phyloP scores from a whole-genome alignment of 1,140 invertebrate genomes.

The Tachypleus tridentatus region DNA sequence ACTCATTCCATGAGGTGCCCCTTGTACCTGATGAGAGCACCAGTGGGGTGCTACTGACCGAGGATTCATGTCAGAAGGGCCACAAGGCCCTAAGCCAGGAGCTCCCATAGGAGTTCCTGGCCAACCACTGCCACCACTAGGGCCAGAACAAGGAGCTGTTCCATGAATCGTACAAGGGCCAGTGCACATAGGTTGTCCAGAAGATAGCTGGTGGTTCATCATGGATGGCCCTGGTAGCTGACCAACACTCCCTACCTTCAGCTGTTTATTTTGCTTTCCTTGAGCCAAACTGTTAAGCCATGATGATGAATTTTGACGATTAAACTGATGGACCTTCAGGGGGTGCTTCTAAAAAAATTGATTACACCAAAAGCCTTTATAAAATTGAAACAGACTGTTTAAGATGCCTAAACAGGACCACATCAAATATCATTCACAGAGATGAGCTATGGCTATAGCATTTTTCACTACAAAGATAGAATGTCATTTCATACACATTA shows the following conservation, averaged over 20 bases:
- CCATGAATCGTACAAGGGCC: conserved; percentile 18
- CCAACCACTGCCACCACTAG: conserved; percentile 17
- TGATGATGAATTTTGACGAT: conserved; percentile 63
- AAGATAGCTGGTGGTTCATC: conserved; percentile 12
- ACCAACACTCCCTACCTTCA: conserved; percentile 28
- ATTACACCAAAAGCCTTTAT: no score
- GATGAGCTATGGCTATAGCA: no score
- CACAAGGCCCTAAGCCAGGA: conserved; percentile 16
- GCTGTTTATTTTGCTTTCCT: conserved; percentile 49
- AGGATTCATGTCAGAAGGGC: conserved; percentile 2
- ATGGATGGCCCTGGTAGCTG: conserved; percentile 20
- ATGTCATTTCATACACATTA: no score
- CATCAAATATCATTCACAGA: no score
- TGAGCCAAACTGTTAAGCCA: conserved; percentile 65
- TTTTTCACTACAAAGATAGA: no score
- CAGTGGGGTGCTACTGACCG: no score
- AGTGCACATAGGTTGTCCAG: conserved; percentile 8
- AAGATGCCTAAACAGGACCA: no score
- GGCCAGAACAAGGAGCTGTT: conserved; percentile 19
- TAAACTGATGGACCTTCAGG: conserved; percentile 73
- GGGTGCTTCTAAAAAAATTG: conserved; percentile 59
- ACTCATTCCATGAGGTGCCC: no score
- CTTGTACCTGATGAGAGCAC: no score
- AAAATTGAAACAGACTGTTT: no score
- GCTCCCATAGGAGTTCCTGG: neutral